These are phyloP conservation scores for Psittacula cyanocephala DNA, from an alignment of 2,113 vertebrate genomes.

Conservation along the genomic window DNA sequence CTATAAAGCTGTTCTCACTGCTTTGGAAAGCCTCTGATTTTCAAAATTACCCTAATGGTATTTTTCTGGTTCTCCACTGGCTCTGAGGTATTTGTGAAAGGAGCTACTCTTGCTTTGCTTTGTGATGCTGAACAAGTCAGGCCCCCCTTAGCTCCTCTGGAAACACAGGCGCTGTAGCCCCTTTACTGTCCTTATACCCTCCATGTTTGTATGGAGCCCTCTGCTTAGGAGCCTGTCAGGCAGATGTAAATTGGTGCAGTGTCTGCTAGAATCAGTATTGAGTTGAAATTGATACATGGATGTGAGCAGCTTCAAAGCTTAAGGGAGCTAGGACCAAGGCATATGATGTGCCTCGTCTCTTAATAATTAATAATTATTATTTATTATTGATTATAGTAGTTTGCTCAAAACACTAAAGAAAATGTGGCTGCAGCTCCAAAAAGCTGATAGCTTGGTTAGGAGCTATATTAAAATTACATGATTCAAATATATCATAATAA, in stretches of 20 bases:
- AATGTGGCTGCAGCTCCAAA: neutral
- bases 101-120: neutral
- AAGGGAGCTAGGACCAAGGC: neutral
- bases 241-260: neutral
- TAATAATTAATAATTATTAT: neutral
- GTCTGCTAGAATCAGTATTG: neutral
- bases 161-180: neutral
- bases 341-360: neutral
- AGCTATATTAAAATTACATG: neutral
- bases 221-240: neutral
- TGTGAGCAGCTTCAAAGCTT: neutral
- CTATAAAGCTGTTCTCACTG: neutral
- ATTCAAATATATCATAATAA: neutral
- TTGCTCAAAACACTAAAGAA: neutral
- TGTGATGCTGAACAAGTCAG: neutral
- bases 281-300: neutral
- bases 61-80: neutral
- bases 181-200: neutral
- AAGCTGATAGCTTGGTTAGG: neutral
- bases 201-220: neutral
- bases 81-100: neutral
- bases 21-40: neutral
- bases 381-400: neutral
- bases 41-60: neutral
- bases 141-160: neutral